Evolutionary conservation across 2,888 invertebrate genomes (phyloP).

Genomic region (Diarsia rubi): DNA sequence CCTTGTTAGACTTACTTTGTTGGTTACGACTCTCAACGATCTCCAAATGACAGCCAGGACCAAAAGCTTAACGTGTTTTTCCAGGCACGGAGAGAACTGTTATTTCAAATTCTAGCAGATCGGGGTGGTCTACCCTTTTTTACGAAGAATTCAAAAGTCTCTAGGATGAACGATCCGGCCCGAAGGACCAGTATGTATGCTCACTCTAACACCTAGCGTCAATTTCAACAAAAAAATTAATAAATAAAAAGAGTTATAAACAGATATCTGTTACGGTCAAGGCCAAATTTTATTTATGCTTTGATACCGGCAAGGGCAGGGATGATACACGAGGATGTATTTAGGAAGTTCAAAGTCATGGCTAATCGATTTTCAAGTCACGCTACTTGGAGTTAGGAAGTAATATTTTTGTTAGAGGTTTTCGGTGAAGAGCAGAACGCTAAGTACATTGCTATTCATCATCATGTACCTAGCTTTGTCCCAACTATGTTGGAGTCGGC

Average conservation of each 20-base stretch:
- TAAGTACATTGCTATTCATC: background rate
- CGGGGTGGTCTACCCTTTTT: background rate
- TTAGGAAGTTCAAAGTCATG: constrained; percentile 46
- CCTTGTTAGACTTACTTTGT: too few relatives aligned
- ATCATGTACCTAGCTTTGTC: too few relatives aligned
- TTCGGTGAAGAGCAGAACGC: background rate
- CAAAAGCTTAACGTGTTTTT: too few relatives aligned
- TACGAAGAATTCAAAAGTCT: background rate
- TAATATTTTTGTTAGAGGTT: background rate
- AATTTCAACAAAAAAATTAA: constrained; percentile 3
- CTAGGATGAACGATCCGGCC: too few relatives aligned
- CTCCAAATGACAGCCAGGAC: too few relatives aligned
- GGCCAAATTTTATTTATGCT: constrained; percentile 10
- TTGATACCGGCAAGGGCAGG: constrained; percentile 8
- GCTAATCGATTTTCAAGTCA: constrained; percentile 41
- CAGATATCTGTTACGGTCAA: constrained; percentile 24
- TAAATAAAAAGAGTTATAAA: background rate
- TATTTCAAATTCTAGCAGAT: constrained; percentile 14
- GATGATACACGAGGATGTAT: constrained; percentile 17
- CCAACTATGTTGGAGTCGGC: too few relatives aligned
- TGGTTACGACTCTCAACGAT: too few relatives aligned
- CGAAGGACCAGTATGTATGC: too few relatives aligned
- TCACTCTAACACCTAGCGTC: background rate
- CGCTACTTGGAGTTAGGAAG: constrained; percentile 14
- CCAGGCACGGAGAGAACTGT: too few relatives aligned